Conservation (phyloP, 2,888 invertebrate genomes). For the Thereva nobilitata region DNA sequence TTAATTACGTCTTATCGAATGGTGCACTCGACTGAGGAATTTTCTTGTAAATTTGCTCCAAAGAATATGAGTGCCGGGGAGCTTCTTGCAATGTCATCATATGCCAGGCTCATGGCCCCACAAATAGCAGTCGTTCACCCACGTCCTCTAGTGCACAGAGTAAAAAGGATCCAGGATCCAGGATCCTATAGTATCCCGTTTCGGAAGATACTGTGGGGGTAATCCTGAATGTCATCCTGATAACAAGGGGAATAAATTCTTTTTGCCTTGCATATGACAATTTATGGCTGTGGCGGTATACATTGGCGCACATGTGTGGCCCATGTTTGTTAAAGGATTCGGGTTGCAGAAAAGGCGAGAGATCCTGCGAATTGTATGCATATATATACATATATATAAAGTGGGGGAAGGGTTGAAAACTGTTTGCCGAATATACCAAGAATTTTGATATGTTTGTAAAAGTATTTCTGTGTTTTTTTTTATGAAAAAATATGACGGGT, state of each 20-base stretch:
- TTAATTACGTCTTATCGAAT: slow-evolving; percentile 34
- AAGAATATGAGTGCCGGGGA: slow-evolving; percentile 22
- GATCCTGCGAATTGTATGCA: too few relatives aligned
- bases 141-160: too few relatives aligned
- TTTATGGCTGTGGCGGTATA: background rate
- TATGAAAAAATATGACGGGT: too few relatives aligned
- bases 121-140: too few relatives aligned
- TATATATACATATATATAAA: too few relatives aligned
- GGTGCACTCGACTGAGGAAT: slow-evolving; percentile 13
- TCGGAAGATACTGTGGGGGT: slow-evolving; percentile 1
- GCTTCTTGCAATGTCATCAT: slow-evolving; percentile 18
- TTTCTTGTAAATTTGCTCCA: slow-evolving; percentile 22
- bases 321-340: too few relatives aligned
- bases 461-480: too few relatives aligned
- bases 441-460: too few relatives aligned
- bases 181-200: background rate
- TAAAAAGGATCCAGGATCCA: background rate
- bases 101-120: background rate
- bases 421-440: too few relatives aligned
- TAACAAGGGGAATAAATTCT: background rate
- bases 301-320: too few relatives aligned
- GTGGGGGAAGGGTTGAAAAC: too few relatives aligned
- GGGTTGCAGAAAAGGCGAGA: too few relatives aligned
- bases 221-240: slow-evolving; percentile 13
- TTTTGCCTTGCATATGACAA: slow-evolving; percentile 10